Conservation (phyloP, 2,888 invertebrate species). For the Andricus quercusramuli region DNA sequence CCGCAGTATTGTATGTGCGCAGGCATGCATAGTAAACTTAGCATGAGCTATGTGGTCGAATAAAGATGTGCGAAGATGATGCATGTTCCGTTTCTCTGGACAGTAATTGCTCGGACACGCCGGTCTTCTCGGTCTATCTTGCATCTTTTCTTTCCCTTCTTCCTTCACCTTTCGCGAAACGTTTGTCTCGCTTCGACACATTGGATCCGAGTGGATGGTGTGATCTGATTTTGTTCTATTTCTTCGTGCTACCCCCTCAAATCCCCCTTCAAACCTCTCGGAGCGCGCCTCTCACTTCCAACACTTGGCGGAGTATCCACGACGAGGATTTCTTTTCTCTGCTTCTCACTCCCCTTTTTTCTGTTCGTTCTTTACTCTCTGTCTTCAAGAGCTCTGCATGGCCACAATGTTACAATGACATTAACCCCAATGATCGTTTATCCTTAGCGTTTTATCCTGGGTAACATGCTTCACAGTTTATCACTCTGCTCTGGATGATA, state of each 20-base stretch:
- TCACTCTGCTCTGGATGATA: slow-evolving; percentile 6
- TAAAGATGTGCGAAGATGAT: slow-evolving; percentile 64
- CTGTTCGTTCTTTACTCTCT: background rate
- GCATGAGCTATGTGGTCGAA: slow-evolving; percentile 57
- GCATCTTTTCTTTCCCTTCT: slow-evolving; percentile 45
- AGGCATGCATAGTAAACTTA: slow-evolving; percentile 57
- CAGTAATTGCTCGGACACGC: slow-evolving; percentile 67
- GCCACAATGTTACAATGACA: slow-evolving; percentile 35
- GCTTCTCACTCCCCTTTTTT: slow-evolving; percentile 16
- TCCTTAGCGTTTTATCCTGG: slow-evolving; percentile 3
- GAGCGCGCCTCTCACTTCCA: background rate
- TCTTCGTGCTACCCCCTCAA: slow-evolving; percentile 57
- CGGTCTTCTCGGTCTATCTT: slow-evolving; percentile 51
- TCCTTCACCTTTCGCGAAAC: slow-evolving; percentile 41
- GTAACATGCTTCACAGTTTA: slow-evolving; percentile 38
- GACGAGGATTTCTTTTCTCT: slow-evolving; percentile 42
- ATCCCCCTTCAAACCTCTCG: background rate
- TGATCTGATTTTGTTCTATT: slow-evolving; percentile 71
- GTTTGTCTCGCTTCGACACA: slow-evolving; percentile 53
- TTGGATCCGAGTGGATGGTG: slow-evolving; percentile 60
- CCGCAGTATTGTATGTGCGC: slow-evolving; percentile 59
- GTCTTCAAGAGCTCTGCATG: background rate
- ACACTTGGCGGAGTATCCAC: slow-evolving; percentile 3
- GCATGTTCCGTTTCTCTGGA: slow-evolving; percentile 62
- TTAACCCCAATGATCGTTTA: slow-evolving; percentile 42